Evolutionary conservation across 2,113 vertebrate genomes (phyloP), one percentile per base, ranked within the genome.

Genomic region (Megaceryle torquata): DNA sequence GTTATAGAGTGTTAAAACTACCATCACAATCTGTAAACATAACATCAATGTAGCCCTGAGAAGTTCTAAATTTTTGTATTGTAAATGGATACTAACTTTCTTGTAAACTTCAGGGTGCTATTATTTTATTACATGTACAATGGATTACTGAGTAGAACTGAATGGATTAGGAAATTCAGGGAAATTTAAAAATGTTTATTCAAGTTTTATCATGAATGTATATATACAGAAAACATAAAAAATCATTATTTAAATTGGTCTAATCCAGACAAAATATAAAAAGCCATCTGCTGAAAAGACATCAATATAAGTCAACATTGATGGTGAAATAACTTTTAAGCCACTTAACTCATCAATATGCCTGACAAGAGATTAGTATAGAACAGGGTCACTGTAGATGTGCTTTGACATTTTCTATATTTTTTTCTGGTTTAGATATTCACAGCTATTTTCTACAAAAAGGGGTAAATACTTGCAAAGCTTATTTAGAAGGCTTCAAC

Each of bases 381-480:
- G 76, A 84, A 74, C 29, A 48, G 46, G 76, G 75, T 91, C 82
- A 88, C 35, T 67, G 37, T 74, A 89, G 87, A 82, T 26, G 53
- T 16, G 69, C 72, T 80, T 61, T 91, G 79, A 93, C 64, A 86
- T 90, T 94, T 92, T 94, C 46, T 75, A 4, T 29, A 31, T 39
- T 86, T 93, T 88, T 88, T 96, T 80, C 82, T 80, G 46, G 46
- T 75, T 91, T 94, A 78, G 64, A 93, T 91, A 93, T 70, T 63
- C 86, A 63, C 82, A 86, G 79, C 39, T 89, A 90, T 95, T 96
- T 93, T 93, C 85, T 75, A 77, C 51, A 88, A 68, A 93, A 93
- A 88, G n/a, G 9, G 10, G 48, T 68, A 96, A 95, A 93, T 92
- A 82, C 50, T 97, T 93, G 41, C 61, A 94, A 93, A 91, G 96